Conservation (phyloP, 2,888 invertebrate genomes). For the Drosophila gaucha region DNA sequence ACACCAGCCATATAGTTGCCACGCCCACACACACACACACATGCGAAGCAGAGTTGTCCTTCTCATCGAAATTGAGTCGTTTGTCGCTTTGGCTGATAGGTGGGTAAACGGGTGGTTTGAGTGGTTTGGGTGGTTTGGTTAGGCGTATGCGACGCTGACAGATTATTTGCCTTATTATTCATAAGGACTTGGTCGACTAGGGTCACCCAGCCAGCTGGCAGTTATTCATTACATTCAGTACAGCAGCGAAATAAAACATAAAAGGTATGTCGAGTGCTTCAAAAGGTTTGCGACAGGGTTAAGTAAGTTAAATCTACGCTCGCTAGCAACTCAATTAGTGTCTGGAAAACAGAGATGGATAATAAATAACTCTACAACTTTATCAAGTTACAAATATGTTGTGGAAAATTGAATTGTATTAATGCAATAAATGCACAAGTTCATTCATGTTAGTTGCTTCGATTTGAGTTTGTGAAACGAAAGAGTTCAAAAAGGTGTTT, state of each 20-base stretch:
- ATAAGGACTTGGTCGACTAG: slow-evolving; percentile 54
- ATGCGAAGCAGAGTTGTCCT: slow-evolving; percentile 24
- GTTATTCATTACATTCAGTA: slow-evolving; percentile 53
- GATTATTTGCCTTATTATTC: slow-evolving; percentile 82
- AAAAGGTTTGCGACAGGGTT: slow-evolving; percentile 31
- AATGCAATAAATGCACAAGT: slow-evolving; percentile 9
- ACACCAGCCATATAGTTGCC: background rate
- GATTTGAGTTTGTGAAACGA: background rate
- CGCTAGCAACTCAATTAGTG: slow-evolving; percentile 31
- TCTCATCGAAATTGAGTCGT: slow-evolving; percentile 70
- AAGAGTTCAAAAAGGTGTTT: background rate
- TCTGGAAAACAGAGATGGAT: too few species aligned
- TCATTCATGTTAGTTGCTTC: background rate
- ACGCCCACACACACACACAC: slow-evolving; percentile 21
- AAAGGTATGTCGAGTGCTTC: slow-evolving; percentile 30
- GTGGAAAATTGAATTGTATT: slow-evolving; percentile 11
- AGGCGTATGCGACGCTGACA: slow-evolving; percentile 76
- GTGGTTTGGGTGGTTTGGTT: slow-evolving; percentile 31
- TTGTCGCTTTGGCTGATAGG: slow-evolving; percentile 39
- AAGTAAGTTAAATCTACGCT: slow-evolving; percentile 9
- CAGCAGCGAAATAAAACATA: background rate
- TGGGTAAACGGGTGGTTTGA: slow-evolving; percentile 7
- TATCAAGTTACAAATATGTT: slow-evolving; percentile 1
- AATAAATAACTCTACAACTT: too few species aligned
- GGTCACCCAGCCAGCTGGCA: slow-evolving; percentile 30